phyloP scores from a whole-genome alignment of 1,140 invertebrate genomes.

The Potamilus streckersoni region DNA sequence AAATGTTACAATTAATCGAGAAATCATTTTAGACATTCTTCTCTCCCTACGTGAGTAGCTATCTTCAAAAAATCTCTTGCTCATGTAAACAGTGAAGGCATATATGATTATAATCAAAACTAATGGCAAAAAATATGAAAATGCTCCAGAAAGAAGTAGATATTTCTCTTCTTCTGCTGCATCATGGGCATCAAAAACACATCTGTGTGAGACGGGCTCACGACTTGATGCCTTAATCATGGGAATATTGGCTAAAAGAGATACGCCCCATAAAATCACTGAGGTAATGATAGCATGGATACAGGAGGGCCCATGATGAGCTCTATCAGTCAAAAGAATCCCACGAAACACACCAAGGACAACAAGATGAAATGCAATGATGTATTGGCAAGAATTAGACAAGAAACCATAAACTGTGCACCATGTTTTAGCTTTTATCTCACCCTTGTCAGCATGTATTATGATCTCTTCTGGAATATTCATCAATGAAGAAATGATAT shows the following conservation, averaged over 20 bases:
- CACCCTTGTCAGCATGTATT: conserved; percentile 20
- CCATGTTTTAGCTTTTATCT: conserved; percentile 42
- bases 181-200: conserved; percentile 26
- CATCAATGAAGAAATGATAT: conserved; percentile 46
- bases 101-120: conserved; percentile 52
- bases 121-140: conserved; percentile 53
- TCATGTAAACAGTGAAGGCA: conserved; percentile 48
- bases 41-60: conserved; percentile 54
- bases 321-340: conserved; percentile 55
- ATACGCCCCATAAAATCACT: conserved; percentile 33
- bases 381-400: conserved; percentile 41
- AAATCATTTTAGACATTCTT: conserved; percentile 52
- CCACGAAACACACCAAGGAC: conserved; percentile 52
- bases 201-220: conserved; percentile 9
- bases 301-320: conserved; percentile 38
- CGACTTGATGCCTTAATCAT: conserved; percentile 19
- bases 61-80: conserved; percentile 56
- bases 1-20: conserved; percentile 46
- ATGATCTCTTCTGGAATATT: conserved; percentile 52
- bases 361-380: conserved; percentile 53
- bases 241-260: conserved; percentile 36
- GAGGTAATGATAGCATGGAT: conserved; percentile 37
- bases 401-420: conserved; percentile 54
- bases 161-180: conserved; percentile 31
- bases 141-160: conserved; percentile 45